These are phyloP conservation scores for Protobothrops mucrosquamatus DNA, from an alignment of 2,113 vertebrate species.

Conservation along the genomic window DNA sequence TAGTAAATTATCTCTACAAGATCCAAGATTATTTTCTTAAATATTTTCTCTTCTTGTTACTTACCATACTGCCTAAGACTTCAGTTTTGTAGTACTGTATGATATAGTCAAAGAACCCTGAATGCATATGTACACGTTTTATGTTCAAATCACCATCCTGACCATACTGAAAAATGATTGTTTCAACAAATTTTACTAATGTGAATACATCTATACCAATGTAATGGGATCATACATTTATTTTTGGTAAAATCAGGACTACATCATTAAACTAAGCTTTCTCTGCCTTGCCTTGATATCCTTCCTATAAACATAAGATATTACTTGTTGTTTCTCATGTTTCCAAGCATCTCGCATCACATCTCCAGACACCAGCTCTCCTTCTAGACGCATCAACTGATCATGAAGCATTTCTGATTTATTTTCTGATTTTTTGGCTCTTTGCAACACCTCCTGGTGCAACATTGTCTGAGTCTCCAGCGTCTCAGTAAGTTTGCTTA, in stretches of 20 bases:
- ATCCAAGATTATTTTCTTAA: neutral
- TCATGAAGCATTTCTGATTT: conserved; percentile 70
- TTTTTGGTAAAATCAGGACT: neutral
- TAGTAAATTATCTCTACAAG: neutral
- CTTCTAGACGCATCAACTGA: conserved; percentile 74
- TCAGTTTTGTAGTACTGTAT: neutral
- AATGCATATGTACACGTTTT: neutral
- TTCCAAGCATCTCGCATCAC: conserved; percentile 73
- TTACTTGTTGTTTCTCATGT: conserved; percentile 81
- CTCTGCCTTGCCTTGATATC: conserved; percentile 7
- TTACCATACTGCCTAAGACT: neutral
- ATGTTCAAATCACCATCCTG: neutral
- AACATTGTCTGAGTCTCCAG: conserved; percentile 70
- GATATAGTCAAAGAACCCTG: neutral
- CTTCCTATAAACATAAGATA: conserved; percentile 26
- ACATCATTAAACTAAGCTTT: neutral
- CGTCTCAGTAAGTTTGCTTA: conserved; percentile 67
- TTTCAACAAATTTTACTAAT: neutral
- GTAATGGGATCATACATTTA: neutral
- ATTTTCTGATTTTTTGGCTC: conserved; percentile 74
- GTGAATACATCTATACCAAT: neutral
- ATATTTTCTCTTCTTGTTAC: neutral
- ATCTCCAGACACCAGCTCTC: conserved; percentile 74
- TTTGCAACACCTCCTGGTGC: conserved; percentile 71
- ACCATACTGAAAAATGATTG: neutral